phyloP scores from a whole-genome alignment of 1,140 invertebrate species.

The Drosophila erecta region DNA sequence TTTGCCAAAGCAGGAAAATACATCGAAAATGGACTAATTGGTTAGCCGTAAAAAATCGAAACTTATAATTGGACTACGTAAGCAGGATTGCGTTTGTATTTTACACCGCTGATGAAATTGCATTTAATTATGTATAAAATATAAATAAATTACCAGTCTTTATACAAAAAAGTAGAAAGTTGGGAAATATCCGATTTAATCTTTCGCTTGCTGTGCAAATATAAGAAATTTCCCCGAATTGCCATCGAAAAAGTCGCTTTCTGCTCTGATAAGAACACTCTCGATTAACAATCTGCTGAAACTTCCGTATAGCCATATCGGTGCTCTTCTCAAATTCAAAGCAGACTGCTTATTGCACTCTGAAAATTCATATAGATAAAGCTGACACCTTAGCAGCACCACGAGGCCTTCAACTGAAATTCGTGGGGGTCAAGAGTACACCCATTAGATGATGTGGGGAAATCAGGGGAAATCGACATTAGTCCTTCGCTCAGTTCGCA shows the following conservation, averaged over 20 bases:
- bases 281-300: not conserved
- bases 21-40: slow-evolving; percentile 18
- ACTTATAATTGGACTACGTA: slow-evolving; percentile 3
- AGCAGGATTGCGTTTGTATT: not conserved
- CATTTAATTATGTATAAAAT: not conserved
- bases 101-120: not conserved
- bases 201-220: not conserved
- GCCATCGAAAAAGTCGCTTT: not conserved
- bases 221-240: no score
- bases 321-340: not conserved
- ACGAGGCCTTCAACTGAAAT: not conserved
- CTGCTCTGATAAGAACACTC: not conserved
- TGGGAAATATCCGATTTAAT: not conserved
- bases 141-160: no score
- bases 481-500: slow-evolving; percentile 30
- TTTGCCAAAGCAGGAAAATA: slow-evolving; percentile 30
- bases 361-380: not conserved
- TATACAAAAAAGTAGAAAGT: not conserved
- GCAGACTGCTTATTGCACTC: not conserved
- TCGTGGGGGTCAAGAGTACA: slow-evolving; percentile 7
- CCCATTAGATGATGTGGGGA: slow-evolving; percentile 10
- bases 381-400: not conserved
- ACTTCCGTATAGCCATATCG: slow-evolving; percentile 1
- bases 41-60: not conserved
- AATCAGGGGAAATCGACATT: slow-evolving; percentile 13